Conservation (phyloP, 2,888 invertebrate genomes). For the Ennomos quercinarius region DNA sequence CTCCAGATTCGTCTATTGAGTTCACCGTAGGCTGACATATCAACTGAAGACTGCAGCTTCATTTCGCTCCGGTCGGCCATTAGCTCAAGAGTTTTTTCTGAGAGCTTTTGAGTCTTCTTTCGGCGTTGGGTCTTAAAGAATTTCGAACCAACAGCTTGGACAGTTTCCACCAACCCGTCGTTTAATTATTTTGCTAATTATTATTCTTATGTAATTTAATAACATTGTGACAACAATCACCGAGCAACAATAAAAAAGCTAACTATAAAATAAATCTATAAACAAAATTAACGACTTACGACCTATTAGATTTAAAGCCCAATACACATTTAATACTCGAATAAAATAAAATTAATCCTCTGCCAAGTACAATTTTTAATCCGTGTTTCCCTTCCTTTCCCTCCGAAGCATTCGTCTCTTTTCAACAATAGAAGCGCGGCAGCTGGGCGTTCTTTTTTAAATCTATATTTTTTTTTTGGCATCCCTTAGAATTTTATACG, state of each 20-base stretch:
- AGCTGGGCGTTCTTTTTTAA: constrained; percentile 78
- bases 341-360: constrained; percentile 79
- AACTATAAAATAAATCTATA: constrained; percentile 51
- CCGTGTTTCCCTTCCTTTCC: constrained; percentile 62
- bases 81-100: no score
- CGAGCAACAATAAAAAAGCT: constrained; percentile 40
- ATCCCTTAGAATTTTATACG: constrained; percentile 73
- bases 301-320: constrained; percentile 68
- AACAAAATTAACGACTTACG: constrained; percentile 67
- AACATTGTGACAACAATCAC: constrained; percentile 11
- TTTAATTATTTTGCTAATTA: no score
- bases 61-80: no score
- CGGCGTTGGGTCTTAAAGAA: no score
- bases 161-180: no score
- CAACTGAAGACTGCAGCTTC: no score
- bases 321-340: constrained; percentile 71
- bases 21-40: no score
- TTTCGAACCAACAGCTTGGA: no score
- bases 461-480: constrained; percentile 71
- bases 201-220: background rate
- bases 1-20: no score
- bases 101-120: no score
- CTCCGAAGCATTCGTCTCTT: constrained; percentile 50
- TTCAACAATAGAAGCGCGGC: constrained; percentile 63
- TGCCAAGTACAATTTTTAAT: constrained; percentile 68